A percentile compares a stretch with the other conserved stretches of the same genome.
These are phyloP conservation scores for Itoplectis maculator DNA, from an alignment of 2,888 invertebrate species.

Conservation along the genomic window DNA sequence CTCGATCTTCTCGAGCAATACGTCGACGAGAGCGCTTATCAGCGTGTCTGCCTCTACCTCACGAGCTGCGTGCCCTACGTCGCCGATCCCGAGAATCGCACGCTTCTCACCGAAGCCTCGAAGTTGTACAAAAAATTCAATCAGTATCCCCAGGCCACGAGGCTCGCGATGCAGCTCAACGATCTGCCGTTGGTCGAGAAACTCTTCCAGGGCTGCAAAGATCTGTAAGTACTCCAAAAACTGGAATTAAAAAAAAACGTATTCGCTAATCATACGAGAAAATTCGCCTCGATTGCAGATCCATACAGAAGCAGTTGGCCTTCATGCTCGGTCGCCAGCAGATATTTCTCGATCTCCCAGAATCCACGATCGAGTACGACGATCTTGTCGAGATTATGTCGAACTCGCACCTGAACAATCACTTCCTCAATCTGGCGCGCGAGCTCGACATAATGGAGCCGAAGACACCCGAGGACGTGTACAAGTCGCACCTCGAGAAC, in stretches of 20 bases:
- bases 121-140: conserved; percentile 94
- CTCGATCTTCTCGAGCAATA: conserved; percentile 94
- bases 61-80: conserved; percentile 98
- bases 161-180: conserved; percentile 96
- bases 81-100: conserved; percentile 96
- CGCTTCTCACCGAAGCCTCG: conserved; percentile 92
- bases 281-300: conserved; percentile 85
- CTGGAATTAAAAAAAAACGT: background rate
- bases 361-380: conserved; percentile 88
- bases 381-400: conserved; percentile 95
- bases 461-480: conserved; percentile 99
- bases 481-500: conserved; percentile 98
- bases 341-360: conserved; percentile 92
- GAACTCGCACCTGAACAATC: conserved; percentile 96
- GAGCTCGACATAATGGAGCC: conserved; percentile 99
- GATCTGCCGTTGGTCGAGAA: conserved; percentile 91
- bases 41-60: conserved; percentile 96
- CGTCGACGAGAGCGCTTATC: conserved; percentile 95
- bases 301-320: conserved; percentile 96
- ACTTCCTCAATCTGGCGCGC: conserved; percentile 96
- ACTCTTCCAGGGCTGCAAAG: conserved; percentile 93
- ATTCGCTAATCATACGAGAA: no score
- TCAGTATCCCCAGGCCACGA: conserved; percentile 95
- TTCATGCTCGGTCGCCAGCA: conserved; percentile 98
- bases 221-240: conserved; percentile 88